Conservation (phyloP, 2,888 invertebrate species). For the Acronicta psi region DNA sequence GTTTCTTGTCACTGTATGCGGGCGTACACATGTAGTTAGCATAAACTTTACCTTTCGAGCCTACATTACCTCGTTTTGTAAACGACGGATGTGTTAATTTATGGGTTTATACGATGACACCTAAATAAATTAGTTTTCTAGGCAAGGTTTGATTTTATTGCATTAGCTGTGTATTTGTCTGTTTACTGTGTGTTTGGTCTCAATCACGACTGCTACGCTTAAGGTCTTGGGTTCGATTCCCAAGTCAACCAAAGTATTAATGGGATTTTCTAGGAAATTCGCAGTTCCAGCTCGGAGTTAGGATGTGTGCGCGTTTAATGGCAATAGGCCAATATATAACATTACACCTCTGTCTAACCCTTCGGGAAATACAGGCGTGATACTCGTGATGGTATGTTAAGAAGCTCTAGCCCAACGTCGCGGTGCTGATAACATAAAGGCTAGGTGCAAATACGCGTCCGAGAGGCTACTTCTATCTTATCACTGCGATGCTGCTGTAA, state of each 20-base stretch:
- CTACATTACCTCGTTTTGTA: conserved; percentile 34
- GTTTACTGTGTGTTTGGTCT: no score
- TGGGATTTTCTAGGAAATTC: no score
- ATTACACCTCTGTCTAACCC: no score
- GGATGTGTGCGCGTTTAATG: no score
- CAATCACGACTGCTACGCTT: no score
- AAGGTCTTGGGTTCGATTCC: no score
- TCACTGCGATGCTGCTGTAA: conserved; percentile 73
- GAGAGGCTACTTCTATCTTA: conserved; percentile 65
- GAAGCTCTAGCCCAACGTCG: neutral
- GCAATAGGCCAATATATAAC: no score
- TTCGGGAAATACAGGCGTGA: no score
- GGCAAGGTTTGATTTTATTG: conserved; percentile 4
- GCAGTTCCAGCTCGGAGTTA: no score
- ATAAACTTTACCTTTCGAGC: conserved; percentile 29
- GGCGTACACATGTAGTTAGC: conserved; percentile 43
- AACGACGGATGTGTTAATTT: conserved; percentile 35
- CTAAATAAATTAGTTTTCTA: conserved; percentile 39
- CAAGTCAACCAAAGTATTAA: no score
- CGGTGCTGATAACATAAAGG: conserved; percentile 58
- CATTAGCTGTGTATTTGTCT: conserved; percentile 4
- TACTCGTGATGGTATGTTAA: no score
- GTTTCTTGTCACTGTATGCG: conserved; percentile 46
- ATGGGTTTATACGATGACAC: conserved; percentile 12
- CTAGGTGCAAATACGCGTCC: conserved; percentile 54